Evolutionary conservation across 1,140 invertebrate species (phyloP), one percentile per base, ranked within the genome.

Genomic region (Meloidogyne chitwoodi): DNA sequence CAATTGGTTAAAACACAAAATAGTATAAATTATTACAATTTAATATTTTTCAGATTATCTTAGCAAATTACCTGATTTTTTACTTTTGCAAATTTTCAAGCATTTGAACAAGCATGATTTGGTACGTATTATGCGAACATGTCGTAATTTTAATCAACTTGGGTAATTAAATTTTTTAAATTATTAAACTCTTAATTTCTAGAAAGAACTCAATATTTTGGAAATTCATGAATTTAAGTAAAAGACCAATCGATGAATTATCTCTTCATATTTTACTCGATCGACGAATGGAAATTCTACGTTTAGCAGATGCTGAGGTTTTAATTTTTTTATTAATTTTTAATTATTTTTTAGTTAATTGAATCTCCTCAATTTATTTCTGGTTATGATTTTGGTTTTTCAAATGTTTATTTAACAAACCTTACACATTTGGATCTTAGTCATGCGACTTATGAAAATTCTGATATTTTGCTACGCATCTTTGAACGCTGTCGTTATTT

Each of bases 341-440:
- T 31, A 44, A 19, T 26, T 19, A 11, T 68, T 68, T 68, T 29
- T 34, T 12, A 48, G 67, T 24, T 24, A 38, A 70, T n/a, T 27
- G 61, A 69, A 56, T 44, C 34, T 22, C 38, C 22, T n/a, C 29
- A 72, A 26, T 62, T 73, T 56, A 27, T 61, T 64, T 73, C 71
- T 73, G 22, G 22, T 64, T 38, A 29, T 48, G 29, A 31, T 31
- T n/a, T 72, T 34, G 19, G 29, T 24, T 6, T 64, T 34, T 26
- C n/a, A 64, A 41, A 73, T 19, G 27, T 63, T 27, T 12, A 24
- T 24, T 24, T 16, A 24, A n/a, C 71, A 3, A 61, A 73, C 14
- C 34, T 73, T 24, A 73, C 71, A 34, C 71, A 73, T 73, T 73
- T 73, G 56, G 71, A 73, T 31, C 71, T 73, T 14, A 73, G 71